phyloP scores from a whole-genome alignment of 2,888 invertebrate species.

The Andrena chrysosceles region DNA sequence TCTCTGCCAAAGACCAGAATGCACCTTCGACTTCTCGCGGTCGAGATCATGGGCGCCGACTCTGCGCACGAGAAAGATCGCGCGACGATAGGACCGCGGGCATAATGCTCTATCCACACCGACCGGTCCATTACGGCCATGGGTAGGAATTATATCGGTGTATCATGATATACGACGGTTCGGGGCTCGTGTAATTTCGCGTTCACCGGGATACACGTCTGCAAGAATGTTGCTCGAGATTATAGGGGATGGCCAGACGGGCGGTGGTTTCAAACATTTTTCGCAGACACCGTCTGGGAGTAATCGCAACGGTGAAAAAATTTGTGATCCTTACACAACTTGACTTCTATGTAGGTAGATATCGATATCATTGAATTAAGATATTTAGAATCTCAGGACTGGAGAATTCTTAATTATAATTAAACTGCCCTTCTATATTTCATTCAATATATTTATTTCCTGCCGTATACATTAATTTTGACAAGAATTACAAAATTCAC shows the following conservation, averaged over 20 bases:
- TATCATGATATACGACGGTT: slow-evolving; percentile 11
- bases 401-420: no score
- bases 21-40: slow-evolving; percentile 59
- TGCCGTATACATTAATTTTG: no score
- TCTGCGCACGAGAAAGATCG: slow-evolving; percentile 24
- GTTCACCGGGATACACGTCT: not conserved
- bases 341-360: not conserved
- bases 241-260: not conserved
- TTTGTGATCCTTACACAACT: not conserved
- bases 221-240: not conserved
- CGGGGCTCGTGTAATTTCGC: slow-evolving; percentile 21
- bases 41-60: slow-evolving; percentile 47
- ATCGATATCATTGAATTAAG: no score
- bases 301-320: not conserved
- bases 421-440: no score
- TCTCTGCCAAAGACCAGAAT: slow-evolving; percentile 57
- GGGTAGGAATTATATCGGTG: slow-evolving; percentile 7
- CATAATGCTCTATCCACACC: slow-evolving; percentile 35
- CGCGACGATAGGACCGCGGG: slow-evolving; percentile 33
- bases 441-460: no score
- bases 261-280: not conserved
- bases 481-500: no score
- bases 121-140: not conserved
- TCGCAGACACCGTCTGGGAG: not conserved
- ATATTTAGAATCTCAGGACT: no score